phyloP scores from a whole-genome alignment of 2,113 vertebrate species.

The Poeciliopsis turrubarensis region DNA sequence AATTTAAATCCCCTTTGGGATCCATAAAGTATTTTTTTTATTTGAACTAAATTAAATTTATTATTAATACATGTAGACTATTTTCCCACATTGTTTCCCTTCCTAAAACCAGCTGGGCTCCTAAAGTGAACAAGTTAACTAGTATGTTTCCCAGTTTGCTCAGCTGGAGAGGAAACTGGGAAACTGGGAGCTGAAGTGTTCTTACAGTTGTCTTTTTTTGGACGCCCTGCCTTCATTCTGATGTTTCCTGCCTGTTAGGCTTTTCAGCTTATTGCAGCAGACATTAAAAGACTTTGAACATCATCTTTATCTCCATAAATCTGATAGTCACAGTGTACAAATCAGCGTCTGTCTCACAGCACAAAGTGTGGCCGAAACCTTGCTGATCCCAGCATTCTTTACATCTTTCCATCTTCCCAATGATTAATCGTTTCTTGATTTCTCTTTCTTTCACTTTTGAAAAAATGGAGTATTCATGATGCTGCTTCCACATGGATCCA shows the following conservation, averaged over 20 bases:
- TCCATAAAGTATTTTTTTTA: not conserved
- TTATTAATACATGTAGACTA: too few relatives aligned
- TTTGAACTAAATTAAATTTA: too few relatives aligned
- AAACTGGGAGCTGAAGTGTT: not conserved
- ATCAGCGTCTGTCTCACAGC: too few relatives aligned
- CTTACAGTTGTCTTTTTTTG: too few relatives aligned
- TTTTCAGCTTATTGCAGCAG: constrained; percentile 7
- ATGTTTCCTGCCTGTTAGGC: not conserved
- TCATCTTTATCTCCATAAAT: not conserved
- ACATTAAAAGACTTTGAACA: constrained; percentile 1
- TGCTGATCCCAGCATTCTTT: not conserved
- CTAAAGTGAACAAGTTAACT: not conserved
- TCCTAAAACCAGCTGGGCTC: too few relatives aligned
- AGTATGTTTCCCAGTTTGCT: too few relatives aligned
- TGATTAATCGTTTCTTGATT: not conserved
- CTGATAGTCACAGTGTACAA: not conserved
- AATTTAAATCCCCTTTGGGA: too few relatives aligned
- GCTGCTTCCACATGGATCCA: not conserved
- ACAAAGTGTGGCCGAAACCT: not conserved
- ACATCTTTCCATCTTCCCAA: not conserved
- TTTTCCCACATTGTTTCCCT: too few relatives aligned
- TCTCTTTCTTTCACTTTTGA: not conserved
- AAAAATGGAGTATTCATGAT: not conserved
- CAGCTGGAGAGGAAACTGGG: not conserved
- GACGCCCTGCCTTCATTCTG: not conserved